Conservation (phyloP, 2,113 vertebrate species). For the Sinocyclocheilus grahami region DNA sequence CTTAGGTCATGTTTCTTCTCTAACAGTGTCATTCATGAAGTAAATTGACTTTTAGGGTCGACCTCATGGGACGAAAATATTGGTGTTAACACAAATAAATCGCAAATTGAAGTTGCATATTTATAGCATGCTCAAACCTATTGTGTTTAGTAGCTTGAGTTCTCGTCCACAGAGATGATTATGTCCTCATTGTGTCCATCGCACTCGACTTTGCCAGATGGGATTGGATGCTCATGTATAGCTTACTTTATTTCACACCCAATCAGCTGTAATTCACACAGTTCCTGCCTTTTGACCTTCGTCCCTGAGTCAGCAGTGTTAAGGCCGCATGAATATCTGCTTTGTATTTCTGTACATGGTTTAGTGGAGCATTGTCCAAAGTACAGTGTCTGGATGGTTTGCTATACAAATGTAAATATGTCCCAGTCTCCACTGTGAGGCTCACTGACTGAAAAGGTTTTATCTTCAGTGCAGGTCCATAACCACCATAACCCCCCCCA, state of each 20-base stretch:
- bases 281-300: slow-evolving; percentile 4
- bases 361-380: slow-evolving; percentile 1
- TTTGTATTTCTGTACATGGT: not conserved
- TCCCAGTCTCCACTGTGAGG: not conserved
- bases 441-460: not conserved
- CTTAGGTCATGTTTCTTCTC: not conserved
- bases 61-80: not conserved
- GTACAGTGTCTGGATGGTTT: not conserved
- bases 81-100: slow-evolving; percentile 1
- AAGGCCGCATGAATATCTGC: not conserved
- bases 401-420: not conserved
- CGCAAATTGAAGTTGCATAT: not conserved
- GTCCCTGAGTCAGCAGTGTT: slow-evolving; percentile 3
- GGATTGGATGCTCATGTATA: not conserved
- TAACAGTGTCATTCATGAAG: not conserved
- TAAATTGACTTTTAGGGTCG: not conserved
- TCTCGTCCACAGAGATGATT: not conserved
- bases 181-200: slow-evolving; percentile 19
- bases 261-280: not conserved
- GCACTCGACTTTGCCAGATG: slow-evolving; percentile 5
- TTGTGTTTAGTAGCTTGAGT: slow-evolving; percentile 3
- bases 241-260: not conserved
- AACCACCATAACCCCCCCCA: too few species aligned
- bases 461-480: not conserved
- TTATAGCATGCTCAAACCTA: not conserved